phyloP scores from a whole-genome alignment of 2,888 invertebrate genomes.

The Cantharis rustica region DNA sequence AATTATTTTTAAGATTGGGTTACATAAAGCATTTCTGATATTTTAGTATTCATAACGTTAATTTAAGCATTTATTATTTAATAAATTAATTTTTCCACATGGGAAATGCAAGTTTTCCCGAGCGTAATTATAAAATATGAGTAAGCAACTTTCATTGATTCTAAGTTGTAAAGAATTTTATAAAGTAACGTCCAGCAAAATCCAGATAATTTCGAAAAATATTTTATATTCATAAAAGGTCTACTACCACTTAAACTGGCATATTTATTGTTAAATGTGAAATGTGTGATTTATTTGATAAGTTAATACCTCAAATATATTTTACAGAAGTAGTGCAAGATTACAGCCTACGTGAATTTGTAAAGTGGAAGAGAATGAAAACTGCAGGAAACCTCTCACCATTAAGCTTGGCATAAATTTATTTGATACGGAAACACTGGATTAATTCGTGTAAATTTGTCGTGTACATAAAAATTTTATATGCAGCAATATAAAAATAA shows the following conservation, averaged over 20 bases:
- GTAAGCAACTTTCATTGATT: background rate
- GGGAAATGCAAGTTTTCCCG: background rate
- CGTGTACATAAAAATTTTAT: constrained; percentile 1
- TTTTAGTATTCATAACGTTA: background rate
- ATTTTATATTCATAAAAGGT: background rate
- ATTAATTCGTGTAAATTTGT: constrained; percentile 2
- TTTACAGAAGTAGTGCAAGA: constrained; percentile 5
- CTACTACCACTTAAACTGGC: background rate
- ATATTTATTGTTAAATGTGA: background rate
- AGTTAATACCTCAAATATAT: constrained; percentile 4
- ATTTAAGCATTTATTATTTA: background rate
- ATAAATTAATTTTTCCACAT: background rate
- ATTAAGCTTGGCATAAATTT: constrained; percentile 4
- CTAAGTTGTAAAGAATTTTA: background rate
- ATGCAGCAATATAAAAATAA: background rate
- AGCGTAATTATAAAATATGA: background rate
- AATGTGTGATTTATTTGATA: constrained; percentile 4
- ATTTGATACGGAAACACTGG: constrained; percentile 5
- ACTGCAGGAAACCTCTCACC: constrained; percentile 4
- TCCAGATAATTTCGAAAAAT: background rate
- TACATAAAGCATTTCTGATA: too few relatives aligned
- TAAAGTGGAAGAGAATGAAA: constrained; percentile 4
- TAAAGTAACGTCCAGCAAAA: background rate
- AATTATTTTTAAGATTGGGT: too few relatives aligned
- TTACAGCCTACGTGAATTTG: constrained; percentile 3